Base-by-base conservation (phyloP, 1,140 invertebrate species). In the Wasmannia auropunctata region DNA sequence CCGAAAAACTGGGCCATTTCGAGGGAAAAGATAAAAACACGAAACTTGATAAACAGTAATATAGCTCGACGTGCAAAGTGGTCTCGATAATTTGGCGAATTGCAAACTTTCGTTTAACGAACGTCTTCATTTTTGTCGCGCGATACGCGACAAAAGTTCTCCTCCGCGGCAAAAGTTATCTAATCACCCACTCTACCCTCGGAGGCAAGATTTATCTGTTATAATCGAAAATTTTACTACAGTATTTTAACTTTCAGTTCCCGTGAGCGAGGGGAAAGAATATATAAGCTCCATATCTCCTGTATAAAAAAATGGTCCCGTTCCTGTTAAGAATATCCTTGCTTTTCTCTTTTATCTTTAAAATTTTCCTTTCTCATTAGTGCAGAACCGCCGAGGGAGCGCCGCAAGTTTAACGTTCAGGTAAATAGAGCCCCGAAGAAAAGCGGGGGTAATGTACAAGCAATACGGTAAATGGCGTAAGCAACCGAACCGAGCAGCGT, bases 391-490 rank as follows among this genome's bases (percentile, higher is more conserved):
- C n/a, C 25, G 34, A 5, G 37, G 8, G 14, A 2, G 10, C 6
- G 19, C 54, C 46, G 77, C 46, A 8, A 28, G 34, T 16, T 74
- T 34, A 74, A 72, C 28, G 28, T 43, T n/a, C 79, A 11, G 28
- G 28, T 60, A 46, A 60, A 58, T 70, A 46, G 51, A 72, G 37
- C 14, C 11, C 3, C 67, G 67, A 74, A 72, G 51, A 83, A 83
- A 83, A 58, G 79, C 54, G 51, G n/a, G n/a, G n/a, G 51, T 74
- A 72, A 74, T 74, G 67, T 74, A 83, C 37, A 43, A 83, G 67
- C 79, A 31, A 72, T 83, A 83, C 65, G 67, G 51, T 60, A 74
- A 81, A 74, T 72, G 67, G 37, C 37, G 51, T 72, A 51, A 72
- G 60, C 76, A 40, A 51, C 43, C 76, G 43, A 67, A 37, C 28